A percentile compares a stretch with the other conserved stretches of the same genome.
Conservation (phyloP, 2,888 invertebrate species). For the Drosophila affinis region DNA sequence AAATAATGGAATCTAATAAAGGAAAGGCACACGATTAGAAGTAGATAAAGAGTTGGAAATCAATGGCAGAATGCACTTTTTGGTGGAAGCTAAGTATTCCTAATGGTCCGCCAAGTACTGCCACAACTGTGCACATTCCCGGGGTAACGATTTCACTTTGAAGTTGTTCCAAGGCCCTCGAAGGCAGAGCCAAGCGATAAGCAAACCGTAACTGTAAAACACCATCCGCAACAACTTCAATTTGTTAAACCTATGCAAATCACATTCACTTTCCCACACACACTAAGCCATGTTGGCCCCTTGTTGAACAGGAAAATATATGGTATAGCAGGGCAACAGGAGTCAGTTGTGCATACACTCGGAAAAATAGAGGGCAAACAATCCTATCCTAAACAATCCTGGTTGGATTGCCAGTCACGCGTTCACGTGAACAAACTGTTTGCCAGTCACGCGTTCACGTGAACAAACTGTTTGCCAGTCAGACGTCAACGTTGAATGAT, state of each 20-base stretch:
- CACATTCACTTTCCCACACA: conserved; percentile 40
- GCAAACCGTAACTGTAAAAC: conserved; percentile 41
- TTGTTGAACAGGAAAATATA: conserved; percentile 31
- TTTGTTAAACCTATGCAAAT: conserved; percentile 63
- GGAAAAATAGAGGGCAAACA: background rate
- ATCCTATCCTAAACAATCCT: no score
- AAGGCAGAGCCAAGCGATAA: conserved; percentile 27
- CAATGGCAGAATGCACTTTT: background rate
- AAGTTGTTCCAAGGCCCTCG: background rate
- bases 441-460: no score
- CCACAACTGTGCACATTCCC: background rate
- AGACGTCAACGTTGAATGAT: no score
- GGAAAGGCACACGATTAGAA: background rate
- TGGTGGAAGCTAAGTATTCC: background rate
- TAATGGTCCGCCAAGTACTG: background rate
- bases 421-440: no score
- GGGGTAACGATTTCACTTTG: background rate
- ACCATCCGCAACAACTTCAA: conserved; percentile 43
- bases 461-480: no score
- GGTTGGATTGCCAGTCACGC: no score
- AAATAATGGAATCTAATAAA: background rate
- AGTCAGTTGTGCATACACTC: conserved; percentile 13
- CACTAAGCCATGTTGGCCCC: conserved; percentile 23
- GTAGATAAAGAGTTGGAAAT: background rate
- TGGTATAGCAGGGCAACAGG: conserved; percentile 4